A percentile compares a stretch with the other conserved stretches of the same genome.
phyloP scores from a whole-genome alignment of 2,888 invertebrate species.

The Alcis repandata region DNA sequence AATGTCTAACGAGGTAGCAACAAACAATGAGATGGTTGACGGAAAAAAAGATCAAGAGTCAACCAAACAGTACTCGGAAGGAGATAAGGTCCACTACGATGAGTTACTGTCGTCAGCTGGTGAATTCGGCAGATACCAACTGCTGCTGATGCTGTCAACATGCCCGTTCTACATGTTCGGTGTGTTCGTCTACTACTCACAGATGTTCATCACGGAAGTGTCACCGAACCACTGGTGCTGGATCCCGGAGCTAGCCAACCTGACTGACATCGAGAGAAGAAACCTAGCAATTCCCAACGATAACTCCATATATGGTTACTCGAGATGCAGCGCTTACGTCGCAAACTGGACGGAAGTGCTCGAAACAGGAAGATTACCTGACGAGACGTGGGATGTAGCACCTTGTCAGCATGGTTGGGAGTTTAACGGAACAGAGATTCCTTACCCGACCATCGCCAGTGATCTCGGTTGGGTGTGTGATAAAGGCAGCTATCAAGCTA shows the following conservation, averaged over 20 bases:
- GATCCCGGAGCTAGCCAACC: conserved; percentile 56
- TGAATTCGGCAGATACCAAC: conserved; percentile 56
- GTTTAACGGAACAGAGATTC: conserved; percentile 68
- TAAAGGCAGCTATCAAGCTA: conserved; percentile 68
- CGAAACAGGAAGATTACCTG: conserved; percentile 50
- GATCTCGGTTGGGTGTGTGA: conserved; percentile 72
- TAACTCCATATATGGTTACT: conserved; percentile 61
- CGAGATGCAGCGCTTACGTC: conserved; percentile 60
- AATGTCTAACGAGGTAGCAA: conserved; percentile 40
- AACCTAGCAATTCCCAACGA: conserved; percentile 54
- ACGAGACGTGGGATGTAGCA: conserved; percentile 59
- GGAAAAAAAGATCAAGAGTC: conserved; percentile 17
- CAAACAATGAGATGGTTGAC: conserved; percentile 22
- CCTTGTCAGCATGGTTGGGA: conserved; percentile 71
- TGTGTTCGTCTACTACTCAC: conserved; percentile 54
- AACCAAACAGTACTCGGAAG: conserved; percentile 31
- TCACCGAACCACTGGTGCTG: conserved; percentile 59
- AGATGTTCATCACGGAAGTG: conserved; percentile 57
- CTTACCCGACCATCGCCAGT: conserved; percentile 70
- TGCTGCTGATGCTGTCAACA: conserved; percentile 53
- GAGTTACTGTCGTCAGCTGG: conserved; percentile 57
- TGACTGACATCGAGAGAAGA: conserved; percentile 52
- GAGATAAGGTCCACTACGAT: conserved; percentile 51
- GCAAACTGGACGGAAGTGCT: conserved; percentile 68
- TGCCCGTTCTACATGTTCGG: conserved; percentile 58